Conservation (phyloP, 1,140 invertebrate species). For the Littorina saxatilis region DNA sequence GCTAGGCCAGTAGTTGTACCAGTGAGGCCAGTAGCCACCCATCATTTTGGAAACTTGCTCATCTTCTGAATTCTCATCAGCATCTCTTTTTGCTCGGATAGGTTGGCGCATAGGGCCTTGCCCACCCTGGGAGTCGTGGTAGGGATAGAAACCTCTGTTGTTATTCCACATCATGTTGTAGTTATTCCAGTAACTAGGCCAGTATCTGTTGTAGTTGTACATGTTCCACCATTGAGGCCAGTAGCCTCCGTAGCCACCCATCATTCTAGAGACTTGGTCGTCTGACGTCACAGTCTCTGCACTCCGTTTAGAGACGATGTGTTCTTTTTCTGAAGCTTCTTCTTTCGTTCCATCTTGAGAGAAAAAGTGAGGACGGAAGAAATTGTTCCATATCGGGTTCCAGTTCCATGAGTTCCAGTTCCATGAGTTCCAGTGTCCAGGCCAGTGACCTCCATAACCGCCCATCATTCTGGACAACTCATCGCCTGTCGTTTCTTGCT, state of each 20-base stretch:
- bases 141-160: not conserved
- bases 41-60: not conserved
- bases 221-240: slow-evolving; percentile 25
- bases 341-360: not conserved
- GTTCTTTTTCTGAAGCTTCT: not conserved
- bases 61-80: not conserved
- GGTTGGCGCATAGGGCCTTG: not conserved
- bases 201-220: slow-evolving; percentile 21
- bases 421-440: not conserved
- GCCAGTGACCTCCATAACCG: too few species aligned
- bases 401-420: not conserved
- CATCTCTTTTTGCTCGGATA: not conserved
- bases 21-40: slow-evolving; percentile 17
- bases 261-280: slow-evolving; percentile 6
- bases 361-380: not conserved
- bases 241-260: slow-evolving; percentile 23
- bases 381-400: slow-evolving; percentile 1
- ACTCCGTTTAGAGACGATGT: slow-evolving; percentile 13
- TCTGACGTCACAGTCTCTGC: not conserved
- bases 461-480: not conserved
- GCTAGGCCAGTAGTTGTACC: slow-evolving; percentile 9
- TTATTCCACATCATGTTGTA: slow-evolving; percentile 15
- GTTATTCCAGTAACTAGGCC: slow-evolving; percentile 9
- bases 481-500: too few species aligned
- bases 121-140: not conserved